These are phyloP conservation scores for Cyclopterus lumpus DNA, from an alignment of 2,797 vertebrate genomes.

Conservation along the genomic window DNA sequence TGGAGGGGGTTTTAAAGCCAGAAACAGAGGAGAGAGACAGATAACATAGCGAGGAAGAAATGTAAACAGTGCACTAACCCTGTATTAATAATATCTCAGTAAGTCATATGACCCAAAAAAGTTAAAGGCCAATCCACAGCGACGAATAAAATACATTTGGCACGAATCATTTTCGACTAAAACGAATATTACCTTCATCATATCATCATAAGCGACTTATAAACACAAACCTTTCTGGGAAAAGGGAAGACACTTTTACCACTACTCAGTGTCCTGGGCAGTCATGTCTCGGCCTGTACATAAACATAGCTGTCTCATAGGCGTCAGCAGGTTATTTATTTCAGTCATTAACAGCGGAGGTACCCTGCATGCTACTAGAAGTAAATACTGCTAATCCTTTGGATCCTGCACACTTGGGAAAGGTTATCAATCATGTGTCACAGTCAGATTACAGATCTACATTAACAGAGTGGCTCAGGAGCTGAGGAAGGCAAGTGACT, in stretches of 20 bases:
- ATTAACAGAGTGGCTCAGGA: constrained; percentile 69
- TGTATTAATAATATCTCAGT: constrained; percentile 67
- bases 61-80: constrained; percentile 68
- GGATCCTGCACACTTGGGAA: constrained; percentile 85
- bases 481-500: constrained; percentile 47
- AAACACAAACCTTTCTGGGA: constrained; percentile 76
- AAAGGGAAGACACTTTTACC: constrained; percentile 69
- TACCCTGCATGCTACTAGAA: constrained; percentile 80
- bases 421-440: constrained; percentile 83
- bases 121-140: constrained; percentile 47
- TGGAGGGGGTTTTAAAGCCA: constrained; percentile 27
- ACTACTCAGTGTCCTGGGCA: constrained; percentile 58
- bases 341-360: constrained; percentile 80
- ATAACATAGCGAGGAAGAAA: constrained; percentile 54
- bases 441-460: constrained; percentile 78
- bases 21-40: constrained; percentile 47
- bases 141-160: constrained; percentile 42
- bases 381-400: constrained; percentile 86
- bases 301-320: constrained; percentile 80
- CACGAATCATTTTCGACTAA: constrained; percentile 55
- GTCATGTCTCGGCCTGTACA: constrained; percentile 68
- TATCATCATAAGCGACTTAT: constrained; percentile 64
- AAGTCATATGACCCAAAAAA: constrained; percentile 63
- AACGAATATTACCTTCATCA: constrained; percentile 58
- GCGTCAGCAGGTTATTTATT: constrained; percentile 83